Base-by-base conservation (phyloP, 2,797 vertebrate species). In the Anguilla marmorata region DNA sequence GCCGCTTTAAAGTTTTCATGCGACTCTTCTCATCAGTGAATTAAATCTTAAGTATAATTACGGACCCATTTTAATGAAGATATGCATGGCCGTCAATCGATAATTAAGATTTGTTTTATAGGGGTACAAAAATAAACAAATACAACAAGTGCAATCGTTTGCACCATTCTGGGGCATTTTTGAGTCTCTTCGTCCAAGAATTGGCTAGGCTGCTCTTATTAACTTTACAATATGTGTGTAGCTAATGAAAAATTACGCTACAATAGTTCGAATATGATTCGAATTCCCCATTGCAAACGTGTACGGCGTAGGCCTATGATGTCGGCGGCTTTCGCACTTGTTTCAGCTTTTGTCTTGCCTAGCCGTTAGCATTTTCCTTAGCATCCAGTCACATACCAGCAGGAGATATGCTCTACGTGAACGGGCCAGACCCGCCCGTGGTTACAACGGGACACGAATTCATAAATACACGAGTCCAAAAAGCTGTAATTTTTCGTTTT, bases 361-460 rank as follows among this genome's bases (percentile, higher is more conserved):
- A 33, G 2, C 91, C 93, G 90, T 87, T 92, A 93, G 91, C 91
- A 89, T 89, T 91, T 86, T 90, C 87, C 91, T 88, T 91, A n/a
- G 82, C 91, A 92, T 93, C 92, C 92, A 90, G 92, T 89, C 92
- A 89, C 90, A 90, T 89, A 93, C 88, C 95, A 92, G 92, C 89
- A 60, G 92, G 93, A 91, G 91, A 90, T 86, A n/a, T 85, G 58
- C 21, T 88, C 90, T 90, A 89, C 66, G 45, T 88, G 93, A 93
- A 94, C 80, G 90, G 89, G 88, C 69, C 74, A 87, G 66, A 87
- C 41, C 88, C 88, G 84, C 91, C 90, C 80, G 85, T 16, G 41
- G 93, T 88, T 30, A 74, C 88, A 90, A 91, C 88, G 88, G 90
- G 87, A 89, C 88, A 89, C 90, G 94, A 93, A 94, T 91, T 94